phyloP scores from a whole-genome alignment of 2,113 vertebrate genomes.

The Pituophis catenifer region DNA sequence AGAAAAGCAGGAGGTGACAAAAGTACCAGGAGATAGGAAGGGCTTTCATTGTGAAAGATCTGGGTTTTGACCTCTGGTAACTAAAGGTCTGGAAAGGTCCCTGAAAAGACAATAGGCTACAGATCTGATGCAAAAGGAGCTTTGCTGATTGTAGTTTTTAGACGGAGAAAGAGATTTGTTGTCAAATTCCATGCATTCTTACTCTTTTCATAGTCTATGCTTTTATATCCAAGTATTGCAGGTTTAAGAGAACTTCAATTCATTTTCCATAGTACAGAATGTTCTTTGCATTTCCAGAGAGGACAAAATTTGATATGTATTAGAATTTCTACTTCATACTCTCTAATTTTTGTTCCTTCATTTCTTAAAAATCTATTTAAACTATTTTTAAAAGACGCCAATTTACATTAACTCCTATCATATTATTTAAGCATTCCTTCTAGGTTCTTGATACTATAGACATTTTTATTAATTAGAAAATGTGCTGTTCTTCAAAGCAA shows the following conservation, averaged over 20 bases:
- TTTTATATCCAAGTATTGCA: background rate
- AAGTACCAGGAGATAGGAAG: constrained; percentile 8
- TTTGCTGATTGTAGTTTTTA: background rate
- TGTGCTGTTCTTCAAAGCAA: background rate
- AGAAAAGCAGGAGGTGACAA: constrained; percentile 7
- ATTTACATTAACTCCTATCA: background rate
- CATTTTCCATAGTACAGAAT: background rate
- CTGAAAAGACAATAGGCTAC: background rate
- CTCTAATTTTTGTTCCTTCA: background rate
- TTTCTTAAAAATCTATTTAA: background rate
- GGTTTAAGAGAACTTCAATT: background rate
- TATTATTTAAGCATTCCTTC: background rate
- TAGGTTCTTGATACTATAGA: background rate
- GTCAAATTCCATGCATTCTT: background rate
- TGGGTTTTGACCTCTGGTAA: background rate
- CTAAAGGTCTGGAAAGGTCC: constrained; percentile 1
- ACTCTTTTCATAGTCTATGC: background rate
- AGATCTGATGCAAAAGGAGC: background rate
- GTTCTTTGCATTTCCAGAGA: background rate
- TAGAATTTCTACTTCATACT: background rate
- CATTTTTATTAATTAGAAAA: background rate
- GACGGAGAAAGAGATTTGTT: background rate
- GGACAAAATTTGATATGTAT: background rate
- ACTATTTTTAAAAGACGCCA: background rate
- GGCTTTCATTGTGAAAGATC: background rate